These are phyloP conservation scores for Hermodice carunculata DNA, from an alignment of 2,888 invertebrate genomes.

Conservation along the genomic window DNA sequence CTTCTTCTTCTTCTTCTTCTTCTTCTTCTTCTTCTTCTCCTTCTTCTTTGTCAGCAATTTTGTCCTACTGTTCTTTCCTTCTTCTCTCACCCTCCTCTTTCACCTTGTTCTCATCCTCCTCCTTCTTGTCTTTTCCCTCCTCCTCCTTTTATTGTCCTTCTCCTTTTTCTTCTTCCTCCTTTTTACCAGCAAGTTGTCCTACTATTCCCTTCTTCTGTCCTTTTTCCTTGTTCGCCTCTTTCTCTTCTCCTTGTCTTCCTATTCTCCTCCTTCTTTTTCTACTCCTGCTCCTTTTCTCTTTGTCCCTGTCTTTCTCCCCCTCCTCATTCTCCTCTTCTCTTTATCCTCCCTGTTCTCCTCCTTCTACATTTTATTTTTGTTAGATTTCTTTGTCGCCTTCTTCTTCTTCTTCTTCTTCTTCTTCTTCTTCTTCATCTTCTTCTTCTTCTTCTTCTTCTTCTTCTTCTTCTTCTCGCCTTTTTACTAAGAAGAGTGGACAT, in stretches of 20 bases:
- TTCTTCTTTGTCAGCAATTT: neutral
- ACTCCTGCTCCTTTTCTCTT: neutral
- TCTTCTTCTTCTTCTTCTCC: neutral
- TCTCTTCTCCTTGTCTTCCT: neutral
- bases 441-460: constrained; percentile 5
- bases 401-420: neutral
- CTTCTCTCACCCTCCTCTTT: constrained; percentile 5
- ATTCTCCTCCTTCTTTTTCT: neutral
- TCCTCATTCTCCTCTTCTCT: neutral
- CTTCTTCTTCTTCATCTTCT: constrained; percentile 12
- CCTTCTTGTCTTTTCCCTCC: neutral
- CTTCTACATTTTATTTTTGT: neutral
- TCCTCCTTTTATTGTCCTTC: neutral
- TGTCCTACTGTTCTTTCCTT: neutral
- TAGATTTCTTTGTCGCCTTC: neutral
- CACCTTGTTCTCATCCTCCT: constrained; percentile 6
- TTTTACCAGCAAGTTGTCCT: neutral
- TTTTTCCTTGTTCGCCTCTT: neutral
- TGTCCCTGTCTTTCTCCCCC: neutral
- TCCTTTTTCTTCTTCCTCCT: neutral
- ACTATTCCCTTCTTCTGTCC: neutral
- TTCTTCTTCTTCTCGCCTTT: neutral
- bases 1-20: neutral
- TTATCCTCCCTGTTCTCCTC: neutral
- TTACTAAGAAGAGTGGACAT: too few relatives aligned